A percentile compares a stretch with the other conserved stretches of the same genome.
Evolutionary conservation across 2,797 vertebrate genomes (phyloP).

Genomic region (Arrhamphus sclerolepis): DNA sequence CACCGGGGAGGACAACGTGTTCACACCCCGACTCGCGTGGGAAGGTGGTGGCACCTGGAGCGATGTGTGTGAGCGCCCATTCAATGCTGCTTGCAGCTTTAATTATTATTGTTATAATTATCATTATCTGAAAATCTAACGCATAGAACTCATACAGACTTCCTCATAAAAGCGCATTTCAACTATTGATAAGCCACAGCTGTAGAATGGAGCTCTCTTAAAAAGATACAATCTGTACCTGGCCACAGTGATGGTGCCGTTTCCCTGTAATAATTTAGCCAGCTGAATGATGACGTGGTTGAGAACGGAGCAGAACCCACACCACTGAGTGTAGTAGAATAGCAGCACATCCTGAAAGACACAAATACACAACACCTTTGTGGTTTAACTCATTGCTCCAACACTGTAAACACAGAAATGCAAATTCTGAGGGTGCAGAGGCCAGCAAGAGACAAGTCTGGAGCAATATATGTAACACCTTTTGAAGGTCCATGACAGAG

Average conservation of each 20-base stretch:
- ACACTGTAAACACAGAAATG: no score
- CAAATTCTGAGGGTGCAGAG: neutral
- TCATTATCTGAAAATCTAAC: no score
- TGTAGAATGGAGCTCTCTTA: neutral
- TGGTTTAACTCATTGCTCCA: no score
- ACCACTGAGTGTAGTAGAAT: conserved; percentile 83
- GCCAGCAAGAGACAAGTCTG: no score
- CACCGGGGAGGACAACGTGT: no score
- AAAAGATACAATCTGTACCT: conserved; percentile 78
- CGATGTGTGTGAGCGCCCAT: no score
- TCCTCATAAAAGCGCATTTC: neutral
- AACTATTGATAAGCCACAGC: neutral
- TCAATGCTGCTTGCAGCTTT: no score
- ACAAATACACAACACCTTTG: neutral
- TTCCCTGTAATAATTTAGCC: conserved; percentile 85
- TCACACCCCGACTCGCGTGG: no score
- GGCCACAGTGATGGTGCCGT: conserved; percentile 85
- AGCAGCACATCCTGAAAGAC: conserved; percentile 86
- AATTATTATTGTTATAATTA: no score
- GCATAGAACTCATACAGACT: no score
- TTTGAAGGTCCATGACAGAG: conserved; percentile 82
- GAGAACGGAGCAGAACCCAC: conserved; percentile 78
- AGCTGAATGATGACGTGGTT: conserved; percentile 85
- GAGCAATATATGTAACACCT: conserved; percentile 70
- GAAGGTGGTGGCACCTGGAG: no score